A percentile compares a stretch with the other conserved stretches of the same genome.
These are phyloP conservation scores for Hippocampus abdominalis DNA, from an alignment of 2,113 vertebrate genomes.

Conservation along the genomic window DNA sequence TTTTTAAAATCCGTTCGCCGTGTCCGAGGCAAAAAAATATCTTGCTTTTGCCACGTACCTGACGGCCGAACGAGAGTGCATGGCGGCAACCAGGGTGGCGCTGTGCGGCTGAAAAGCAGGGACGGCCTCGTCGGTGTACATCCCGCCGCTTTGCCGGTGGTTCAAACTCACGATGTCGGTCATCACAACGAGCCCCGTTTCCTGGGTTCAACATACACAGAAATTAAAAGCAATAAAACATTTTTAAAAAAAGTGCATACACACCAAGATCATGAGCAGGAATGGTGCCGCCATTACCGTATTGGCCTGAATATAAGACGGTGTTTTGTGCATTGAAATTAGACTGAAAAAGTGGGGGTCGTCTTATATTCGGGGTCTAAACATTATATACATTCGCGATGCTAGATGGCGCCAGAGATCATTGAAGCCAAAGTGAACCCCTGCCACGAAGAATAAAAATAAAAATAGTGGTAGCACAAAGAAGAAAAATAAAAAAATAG, in stretches of 20 bases:
- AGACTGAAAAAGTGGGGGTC: too few species aligned
- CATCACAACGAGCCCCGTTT: slow-evolving; percentile 89
- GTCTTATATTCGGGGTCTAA: too few species aligned
- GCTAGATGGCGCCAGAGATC: too few species aligned
- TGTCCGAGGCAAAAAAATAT: too few species aligned
- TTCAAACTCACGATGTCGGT: slow-evolving; percentile 87
- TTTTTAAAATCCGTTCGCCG: too few species aligned
- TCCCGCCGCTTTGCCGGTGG: slow-evolving; percentile 84
- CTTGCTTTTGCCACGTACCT: slow-evolving; percentile 63
- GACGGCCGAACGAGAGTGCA: slow-evolving; percentile 66
- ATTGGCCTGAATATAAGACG: too few species aligned
- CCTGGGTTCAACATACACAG: slow-evolving; percentile 66
- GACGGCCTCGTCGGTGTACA: slow-evolving; percentile 88
- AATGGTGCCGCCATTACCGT: slow-evolving; percentile 1
- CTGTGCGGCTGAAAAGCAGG: slow-evolving; percentile 89
- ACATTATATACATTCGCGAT: too few species aligned
- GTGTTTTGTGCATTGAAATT: too few species aligned
- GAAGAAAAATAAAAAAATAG: too few species aligned
- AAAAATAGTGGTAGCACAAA: too few species aligned
- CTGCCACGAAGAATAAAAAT: too few species aligned
- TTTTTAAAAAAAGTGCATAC: slow-evolving; percentile 4
- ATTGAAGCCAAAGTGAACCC: too few species aligned
- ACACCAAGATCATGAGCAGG: neutral
- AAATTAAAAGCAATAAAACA: neutral
- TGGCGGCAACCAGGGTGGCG: slow-evolving; percentile 76